phyloP scores from a whole-genome alignment of 2,888 invertebrate genomes.

The Trichopria drosophilae region DNA sequence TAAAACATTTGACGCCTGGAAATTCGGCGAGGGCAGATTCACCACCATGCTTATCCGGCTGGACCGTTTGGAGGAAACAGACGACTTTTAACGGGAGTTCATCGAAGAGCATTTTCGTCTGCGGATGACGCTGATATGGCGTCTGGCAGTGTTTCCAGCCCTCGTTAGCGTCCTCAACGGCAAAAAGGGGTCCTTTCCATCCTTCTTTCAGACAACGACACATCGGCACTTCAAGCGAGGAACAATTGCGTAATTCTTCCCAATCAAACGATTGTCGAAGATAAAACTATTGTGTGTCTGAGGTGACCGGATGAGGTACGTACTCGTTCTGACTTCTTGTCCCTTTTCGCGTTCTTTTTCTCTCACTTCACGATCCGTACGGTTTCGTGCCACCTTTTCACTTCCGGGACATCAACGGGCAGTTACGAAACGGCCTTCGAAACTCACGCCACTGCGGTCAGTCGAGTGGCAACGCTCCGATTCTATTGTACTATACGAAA shows the following conservation, averaged over 20 bases:
- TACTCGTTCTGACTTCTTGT: neutral
- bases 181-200: constrained; percentile 24
- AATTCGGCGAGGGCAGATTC: constrained; percentile 10
- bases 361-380: neutral
- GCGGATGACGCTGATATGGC: constrained; percentile 50
- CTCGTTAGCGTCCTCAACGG: constrained; percentile 47
- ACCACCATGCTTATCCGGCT: constrained; percentile 28
- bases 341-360: neutral
- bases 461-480: too few relatives aligned
- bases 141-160: constrained; percentile 43
- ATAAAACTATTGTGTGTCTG: constrained; percentile 51
- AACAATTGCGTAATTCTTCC: constrained; percentile 48
- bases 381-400: neutral
- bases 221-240: constrained; percentile 44
- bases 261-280: constrained; percentile 54
- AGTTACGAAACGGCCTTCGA: neutral
- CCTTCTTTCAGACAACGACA: constrained; percentile 28
- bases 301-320: constrained; percentile 23
- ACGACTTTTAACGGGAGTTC: constrained; percentile 38
- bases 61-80: constrained; percentile 31
- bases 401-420: neutral
- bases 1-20: too few relatives aligned
- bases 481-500: too few relatives aligned
- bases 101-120: constrained; percentile 46
- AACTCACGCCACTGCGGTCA: neutral